These are phyloP conservation scores for Micronycteris hirsuta DNA, from an alignment of 2,113 vertebrate species.

Conservation along the genomic window DNA sequence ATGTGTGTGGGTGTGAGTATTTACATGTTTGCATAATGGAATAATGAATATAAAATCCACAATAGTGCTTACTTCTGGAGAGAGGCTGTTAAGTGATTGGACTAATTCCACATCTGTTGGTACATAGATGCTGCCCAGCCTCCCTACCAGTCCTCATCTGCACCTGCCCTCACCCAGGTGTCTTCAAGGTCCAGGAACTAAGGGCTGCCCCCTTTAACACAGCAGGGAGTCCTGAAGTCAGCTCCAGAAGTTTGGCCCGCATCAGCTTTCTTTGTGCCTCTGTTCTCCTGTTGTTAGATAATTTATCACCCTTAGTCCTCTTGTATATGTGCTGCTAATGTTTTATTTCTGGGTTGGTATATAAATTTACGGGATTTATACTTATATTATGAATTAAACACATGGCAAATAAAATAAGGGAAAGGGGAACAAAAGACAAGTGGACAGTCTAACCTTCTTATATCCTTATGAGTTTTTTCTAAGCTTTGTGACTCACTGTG, in stretches of 20 bases:
- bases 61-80: neutral
- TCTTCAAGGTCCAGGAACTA: neutral
- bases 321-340: neutral
- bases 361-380: neutral
- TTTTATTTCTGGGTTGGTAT: neutral
- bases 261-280: neutral
- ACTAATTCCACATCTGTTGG: neutral
- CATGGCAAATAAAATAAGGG: neutral
- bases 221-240: neutral
- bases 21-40: neutral
- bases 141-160: fast-evolving
- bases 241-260: neutral
- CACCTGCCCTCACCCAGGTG: fast-evolving
- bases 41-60: neutral
- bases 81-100: neutral
- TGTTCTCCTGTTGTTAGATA: neutral
- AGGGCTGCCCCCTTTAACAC: neutral
- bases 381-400: neutral
- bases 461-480: neutral
- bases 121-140: neutral
- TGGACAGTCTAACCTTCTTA: neutral
- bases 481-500: neutral
- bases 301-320: neutral
- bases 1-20: neutral
- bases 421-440: neutral